Conservation (phyloP, 2,888 invertebrate genomes). For the Plagodis pulveraria region DNA sequence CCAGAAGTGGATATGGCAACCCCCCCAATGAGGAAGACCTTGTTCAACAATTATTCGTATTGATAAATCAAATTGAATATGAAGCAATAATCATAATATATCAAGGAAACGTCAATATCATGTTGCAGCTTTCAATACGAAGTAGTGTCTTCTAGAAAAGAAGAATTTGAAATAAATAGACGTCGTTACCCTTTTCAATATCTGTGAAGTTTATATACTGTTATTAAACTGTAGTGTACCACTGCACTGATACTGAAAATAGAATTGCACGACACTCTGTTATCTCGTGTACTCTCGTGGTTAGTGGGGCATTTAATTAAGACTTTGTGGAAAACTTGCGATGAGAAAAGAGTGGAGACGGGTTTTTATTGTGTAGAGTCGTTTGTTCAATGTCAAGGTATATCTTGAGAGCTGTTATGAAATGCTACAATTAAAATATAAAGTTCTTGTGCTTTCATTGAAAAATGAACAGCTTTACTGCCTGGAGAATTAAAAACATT, state of each 20-base stretch:
- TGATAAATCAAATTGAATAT: too few relatives aligned
- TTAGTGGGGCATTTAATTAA: constrained; percentile 56
- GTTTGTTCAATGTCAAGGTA: constrained; percentile 35
- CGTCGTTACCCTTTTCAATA: neutral
- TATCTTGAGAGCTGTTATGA: constrained; percentile 21
- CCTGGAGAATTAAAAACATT: neutral
- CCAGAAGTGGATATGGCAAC: too few relatives aligned
- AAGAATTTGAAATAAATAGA: too few relatives aligned
- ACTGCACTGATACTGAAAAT: constrained; percentile 52
- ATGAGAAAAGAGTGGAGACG: constrained; percentile 8
- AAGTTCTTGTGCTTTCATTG: neutral
- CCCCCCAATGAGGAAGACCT: too few relatives aligned
- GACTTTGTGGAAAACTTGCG: constrained; percentile 41
- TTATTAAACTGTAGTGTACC: constrained; percentile 15
- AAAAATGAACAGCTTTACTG: neutral
- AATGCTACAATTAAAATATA: constrained; percentile 4
- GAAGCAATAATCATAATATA: too few relatives aligned
- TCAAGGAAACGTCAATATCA: too few relatives aligned
- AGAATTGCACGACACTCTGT: constrained; percentile 53
- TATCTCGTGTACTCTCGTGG: constrained; percentile 50
- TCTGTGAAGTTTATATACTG: constrained; percentile 8
- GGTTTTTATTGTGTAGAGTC: constrained; percentile 30
- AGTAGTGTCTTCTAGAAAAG: too few relatives aligned
- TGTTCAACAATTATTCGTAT: too few relatives aligned
- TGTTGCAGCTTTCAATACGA: too few relatives aligned